Conservation (phyloP, 53 echinoderm and acorn worm genomes). For the Actinopyga echinites region DNA sequence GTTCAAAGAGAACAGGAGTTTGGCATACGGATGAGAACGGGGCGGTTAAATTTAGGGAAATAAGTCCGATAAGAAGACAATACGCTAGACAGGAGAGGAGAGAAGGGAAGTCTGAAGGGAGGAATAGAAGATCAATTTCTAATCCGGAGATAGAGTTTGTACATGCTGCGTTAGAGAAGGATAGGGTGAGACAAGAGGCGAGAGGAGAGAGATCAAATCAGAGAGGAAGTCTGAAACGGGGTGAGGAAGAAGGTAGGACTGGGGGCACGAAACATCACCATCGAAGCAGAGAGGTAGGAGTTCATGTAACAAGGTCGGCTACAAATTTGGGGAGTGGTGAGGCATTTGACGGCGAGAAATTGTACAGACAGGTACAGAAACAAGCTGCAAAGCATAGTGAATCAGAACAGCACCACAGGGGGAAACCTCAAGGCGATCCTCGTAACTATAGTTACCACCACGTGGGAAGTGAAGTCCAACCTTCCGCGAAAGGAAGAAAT, state of each 20-base stretch:
- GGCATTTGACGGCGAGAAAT: conserved; percentile 6
- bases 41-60: not conserved
- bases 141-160: conserved; percentile 26
- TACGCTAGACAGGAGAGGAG: not conserved
- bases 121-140: not conserved
- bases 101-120: not conserved
- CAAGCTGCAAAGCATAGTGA: not conserved
- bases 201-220: not conserved
- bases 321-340: not conserved
- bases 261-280: not conserved
- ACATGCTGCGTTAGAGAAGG: not conserved
- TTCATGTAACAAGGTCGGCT: not conserved
- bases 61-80: conserved; percentile 14
- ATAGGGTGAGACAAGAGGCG: not conserved
- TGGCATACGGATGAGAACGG: conserved; percentile 16
- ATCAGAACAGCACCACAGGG: not conserved
- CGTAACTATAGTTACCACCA: conserved; percentile 18
- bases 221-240: not conserved
- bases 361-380: conserved; percentile 10
- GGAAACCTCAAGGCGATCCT: conserved; percentile 17
- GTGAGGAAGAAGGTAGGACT: not conserved
- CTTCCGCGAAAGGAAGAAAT: conserved; percentile 11
- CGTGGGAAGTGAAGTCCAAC: not conserved
- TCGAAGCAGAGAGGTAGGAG: no score
- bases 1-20: not conserved